A percentile compares a stretch with the other conserved stretches of the same genome.
These are phyloP conservation scores for Melinaea marsaeus DNA, from an alignment of 2,888 invertebrate genomes.

Conservation along the genomic window DNA sequence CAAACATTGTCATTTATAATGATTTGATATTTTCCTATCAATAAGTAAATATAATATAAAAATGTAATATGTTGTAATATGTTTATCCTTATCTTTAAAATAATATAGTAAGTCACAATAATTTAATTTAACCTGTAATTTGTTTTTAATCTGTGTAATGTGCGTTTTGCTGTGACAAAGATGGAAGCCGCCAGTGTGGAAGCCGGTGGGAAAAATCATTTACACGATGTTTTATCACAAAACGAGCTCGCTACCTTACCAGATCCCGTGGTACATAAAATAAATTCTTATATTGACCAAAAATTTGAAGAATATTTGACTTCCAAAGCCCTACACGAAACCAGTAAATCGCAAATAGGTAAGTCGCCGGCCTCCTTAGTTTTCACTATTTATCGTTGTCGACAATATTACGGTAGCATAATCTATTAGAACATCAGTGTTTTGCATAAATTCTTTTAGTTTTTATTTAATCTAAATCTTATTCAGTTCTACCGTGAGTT, in stretches of 20 bases:
- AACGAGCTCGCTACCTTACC: slow-evolving; percentile 60
- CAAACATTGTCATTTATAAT: too few species aligned
- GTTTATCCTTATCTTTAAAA: neutral
- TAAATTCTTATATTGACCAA: slow-evolving; percentile 74
- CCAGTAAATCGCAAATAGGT: slow-evolving; percentile 81
- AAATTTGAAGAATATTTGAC: slow-evolving; percentile 85
- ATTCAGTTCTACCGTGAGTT: too few species aligned
- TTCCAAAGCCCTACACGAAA: slow-evolving; percentile 85
- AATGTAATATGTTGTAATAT: neutral
- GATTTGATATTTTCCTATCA: too few species aligned
- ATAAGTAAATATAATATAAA: too few species aligned
- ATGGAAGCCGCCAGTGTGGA: slow-evolving; percentile 67
- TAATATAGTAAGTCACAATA: neutral
- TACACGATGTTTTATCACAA: slow-evolving; percentile 66
- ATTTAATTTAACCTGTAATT: neutral
- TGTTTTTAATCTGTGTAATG: slow-evolving; percentile 6
- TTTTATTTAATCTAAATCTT: too few species aligned
- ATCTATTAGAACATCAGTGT: too few species aligned
- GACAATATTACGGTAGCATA: neutral
- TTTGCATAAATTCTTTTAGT: too few species aligned
- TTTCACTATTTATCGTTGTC: slow-evolving; percentile 4
- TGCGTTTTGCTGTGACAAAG: slow-evolving; percentile 42
- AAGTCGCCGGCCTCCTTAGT: slow-evolving; percentile 41
- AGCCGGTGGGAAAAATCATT: slow-evolving; percentile 68
- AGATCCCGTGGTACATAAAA: slow-evolving; percentile 70